Evolutionary conservation across 1,140 invertebrate genomes (phyloP).

Genomic region (Hetaerina americana): DNA sequence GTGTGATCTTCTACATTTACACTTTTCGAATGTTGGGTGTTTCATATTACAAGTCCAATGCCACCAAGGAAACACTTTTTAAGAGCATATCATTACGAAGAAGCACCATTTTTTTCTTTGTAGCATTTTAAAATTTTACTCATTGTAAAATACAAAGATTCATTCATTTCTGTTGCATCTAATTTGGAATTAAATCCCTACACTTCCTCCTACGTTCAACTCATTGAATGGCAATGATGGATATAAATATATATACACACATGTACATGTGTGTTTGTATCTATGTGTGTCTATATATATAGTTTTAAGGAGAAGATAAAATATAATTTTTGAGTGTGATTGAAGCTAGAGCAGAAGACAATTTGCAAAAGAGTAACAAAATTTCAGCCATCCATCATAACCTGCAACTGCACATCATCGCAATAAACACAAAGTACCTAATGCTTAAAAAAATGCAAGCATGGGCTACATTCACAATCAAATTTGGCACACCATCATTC

Average conservation of each 20-base stretch:
- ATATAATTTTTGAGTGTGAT: too few species aligned
- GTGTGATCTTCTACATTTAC: background rate
- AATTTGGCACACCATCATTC: too few species aligned
- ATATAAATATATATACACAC: background rate
- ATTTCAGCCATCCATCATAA: too few species aligned
- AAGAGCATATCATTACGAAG: background rate
- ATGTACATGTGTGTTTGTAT: background rate
- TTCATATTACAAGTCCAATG: background rate
- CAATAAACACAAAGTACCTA: too few species aligned
- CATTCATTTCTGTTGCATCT: background rate
- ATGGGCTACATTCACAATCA: too few species aligned
- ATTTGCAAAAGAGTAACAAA: too few species aligned
- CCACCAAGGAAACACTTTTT: background rate
- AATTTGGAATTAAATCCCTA: background rate
- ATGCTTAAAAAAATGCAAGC: too few species aligned
- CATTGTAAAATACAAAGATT: background rate
- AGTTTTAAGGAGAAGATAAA: too few species aligned
- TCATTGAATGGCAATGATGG: background rate
- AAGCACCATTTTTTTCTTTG: background rate
- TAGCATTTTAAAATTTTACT: background rate
- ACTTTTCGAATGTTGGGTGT: background rate
- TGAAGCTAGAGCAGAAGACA: too few species aligned
- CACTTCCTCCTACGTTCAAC: background rate
- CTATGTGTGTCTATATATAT: background rate
- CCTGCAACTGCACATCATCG: too few species aligned